Evolutionary conservation across 1,140 invertebrate species (phyloP), one percentile per base, ranked within the genome.

Genomic region (Cephus cinctus): DNA sequence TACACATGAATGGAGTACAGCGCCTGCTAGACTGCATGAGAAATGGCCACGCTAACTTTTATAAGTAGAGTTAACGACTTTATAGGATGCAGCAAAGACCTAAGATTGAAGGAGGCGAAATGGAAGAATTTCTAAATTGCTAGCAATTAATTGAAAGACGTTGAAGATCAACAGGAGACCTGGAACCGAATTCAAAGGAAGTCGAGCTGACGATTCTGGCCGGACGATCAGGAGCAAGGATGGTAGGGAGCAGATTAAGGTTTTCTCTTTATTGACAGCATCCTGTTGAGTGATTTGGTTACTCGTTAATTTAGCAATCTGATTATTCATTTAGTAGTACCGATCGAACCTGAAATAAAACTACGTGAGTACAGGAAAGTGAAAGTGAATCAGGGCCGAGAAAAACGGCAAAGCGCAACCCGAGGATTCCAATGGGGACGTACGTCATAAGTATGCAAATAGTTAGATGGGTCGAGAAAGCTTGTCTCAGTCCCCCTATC

Each of bases 381-480:
- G n/a, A 6, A n/a, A 27, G 25, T n/a, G n/a, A n/a, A n/a, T n/a
- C n/a, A n/a, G n/a, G n/a, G n/a, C n/a, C n/a, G n/a, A n/a, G n/a
- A n/a, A n/a, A n/a, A n/a, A n/a, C n/a, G 25, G 6, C 25, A n/a
- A n/a, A 6, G 6, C 25, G 25, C 25, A n/a, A 6, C 25, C 6
- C 6, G 6, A 6, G 25, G 6, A n/a, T 6, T n/a, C 25, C 25
- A 6, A n/a, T n/a, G 25, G 6, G 25, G 6, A 27, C 25, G 6
- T 27, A 27, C 43, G n/a, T 30, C 34, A 32, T 39, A 39, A 25
- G 40, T 30, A 50, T 50, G 42, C 34, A 50, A 43, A 43, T 43
- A 23, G 38, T 35, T 44, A 23, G 22, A 39, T 32, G 14, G 35
- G 4, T 25, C 20, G 35, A 15, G 11, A 21, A 15, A 18, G 43